These are phyloP conservation scores for Pyrocephalus nanus DNA, from an alignment of 2,797 vertebrate species.

Conservation along the genomic window DNA sequence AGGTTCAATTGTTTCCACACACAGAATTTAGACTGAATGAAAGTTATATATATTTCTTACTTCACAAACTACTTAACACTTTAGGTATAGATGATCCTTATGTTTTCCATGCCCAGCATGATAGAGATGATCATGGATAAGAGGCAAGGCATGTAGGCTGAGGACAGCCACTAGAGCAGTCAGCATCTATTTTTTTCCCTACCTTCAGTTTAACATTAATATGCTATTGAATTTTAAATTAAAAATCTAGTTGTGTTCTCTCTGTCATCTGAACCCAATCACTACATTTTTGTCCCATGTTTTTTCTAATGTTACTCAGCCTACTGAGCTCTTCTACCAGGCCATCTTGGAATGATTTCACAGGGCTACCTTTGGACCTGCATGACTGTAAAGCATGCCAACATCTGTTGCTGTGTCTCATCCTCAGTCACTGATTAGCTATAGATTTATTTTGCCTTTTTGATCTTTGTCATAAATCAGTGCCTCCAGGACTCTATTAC, in stretches of 20 bases:
- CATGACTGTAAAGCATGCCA: not conserved
- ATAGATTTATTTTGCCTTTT: not conserved
- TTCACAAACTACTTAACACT: not conserved
- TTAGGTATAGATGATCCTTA: not conserved
- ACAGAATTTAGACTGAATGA: not conserved
- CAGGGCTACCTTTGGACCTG: not conserved
- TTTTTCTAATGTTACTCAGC: not conserved
- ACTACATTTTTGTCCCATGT: not conserved
- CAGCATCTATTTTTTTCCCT: not conserved
- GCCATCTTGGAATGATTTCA: not conserved
- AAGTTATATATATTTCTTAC: not conserved
- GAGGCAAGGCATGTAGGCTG: not conserved
- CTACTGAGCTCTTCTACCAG: not conserved
- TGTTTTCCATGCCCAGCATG: not conserved
- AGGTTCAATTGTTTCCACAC: not conserved
- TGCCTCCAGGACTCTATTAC: not conserved
- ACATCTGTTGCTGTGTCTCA: not conserved
- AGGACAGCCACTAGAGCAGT: not conserved
- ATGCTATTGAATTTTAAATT: not conserved
- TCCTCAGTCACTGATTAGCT: not conserved
- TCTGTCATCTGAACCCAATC: not conserved
- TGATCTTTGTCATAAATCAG: not conserved
- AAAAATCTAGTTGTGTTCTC: not conserved
- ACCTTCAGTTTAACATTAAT: not conserved
- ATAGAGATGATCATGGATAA: not conserved